Evolutionary conservation across 2,113 vertebrate species (phyloP).

Genomic region (Tor tambroides): DNA sequence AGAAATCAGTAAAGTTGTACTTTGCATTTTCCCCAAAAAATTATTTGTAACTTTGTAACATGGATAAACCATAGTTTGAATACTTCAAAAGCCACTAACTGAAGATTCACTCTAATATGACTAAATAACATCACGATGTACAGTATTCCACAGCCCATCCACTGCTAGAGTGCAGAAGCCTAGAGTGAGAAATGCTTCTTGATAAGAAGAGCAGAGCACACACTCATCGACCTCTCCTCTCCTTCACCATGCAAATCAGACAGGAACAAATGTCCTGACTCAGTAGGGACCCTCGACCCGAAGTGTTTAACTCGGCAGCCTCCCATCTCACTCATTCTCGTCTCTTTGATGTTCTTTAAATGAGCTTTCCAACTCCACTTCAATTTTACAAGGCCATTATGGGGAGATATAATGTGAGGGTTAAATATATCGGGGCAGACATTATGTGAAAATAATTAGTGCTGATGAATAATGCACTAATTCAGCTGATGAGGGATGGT

Average conservation of each 20-base stretch:
- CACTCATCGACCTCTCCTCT: constrained; percentile 66
- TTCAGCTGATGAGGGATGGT: constrained; percentile 99
- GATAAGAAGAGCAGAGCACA: not conserved
- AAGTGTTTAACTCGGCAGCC: constrained; percentile 89
- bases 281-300: constrained; percentile 88
- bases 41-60: not conserved
- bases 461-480: constrained; percentile 99
- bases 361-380: constrained; percentile 97
- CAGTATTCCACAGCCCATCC: no score
- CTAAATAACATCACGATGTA: not conserved
- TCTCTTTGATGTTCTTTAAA: constrained; percentile 98
- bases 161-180: no score
- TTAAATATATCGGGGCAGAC: constrained; percentile 99
- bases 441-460: constrained; percentile 99
- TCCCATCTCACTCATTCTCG: constrained; percentile 56
- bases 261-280: constrained; percentile 96
- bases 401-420: constrained; percentile 99
- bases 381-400: constrained; percentile 99
- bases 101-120: not conserved
- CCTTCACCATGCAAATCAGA: constrained; percentile 93
- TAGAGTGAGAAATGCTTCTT: no score
- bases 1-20: no score
- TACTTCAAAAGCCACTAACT: not conserved
- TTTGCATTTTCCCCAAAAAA: not conserved
- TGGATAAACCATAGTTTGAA: no score